Evolutionary conservation across 2,113 vertebrate species (phyloP), one percentile per base, ranked within the genome.

Genomic region (Phalacrocorax carbo): DNA sequence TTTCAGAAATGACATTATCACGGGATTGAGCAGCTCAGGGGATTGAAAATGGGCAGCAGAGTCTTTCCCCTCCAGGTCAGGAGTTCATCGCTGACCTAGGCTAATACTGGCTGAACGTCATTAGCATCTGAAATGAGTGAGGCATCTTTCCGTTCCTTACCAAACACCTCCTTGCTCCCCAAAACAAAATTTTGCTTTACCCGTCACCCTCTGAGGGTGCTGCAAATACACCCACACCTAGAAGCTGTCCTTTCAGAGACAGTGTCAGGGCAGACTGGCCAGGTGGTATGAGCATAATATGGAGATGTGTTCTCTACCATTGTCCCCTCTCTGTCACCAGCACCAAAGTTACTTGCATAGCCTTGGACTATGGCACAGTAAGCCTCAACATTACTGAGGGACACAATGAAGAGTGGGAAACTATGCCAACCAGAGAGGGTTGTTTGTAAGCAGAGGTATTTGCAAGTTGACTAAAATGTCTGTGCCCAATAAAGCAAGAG

Each of bases 1-100:
- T 82, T 96, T 96, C 95, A 95, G 94, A 95, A 97, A 96, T 93
- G 75, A 96, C 94, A 96, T 95, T 96, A 94, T 96, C 85, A 21
- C 51, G 93, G 93, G 93, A 96, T 75, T 95, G 95, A 96, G 82
- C 71, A 58, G 84, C 93, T 94, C 68, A 9, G 78, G 75, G 91
- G 84, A 77, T 66, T 91, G 93, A 86, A 91, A 96, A 91, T 7
- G 10, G 88, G 87, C 3, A 7, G 30, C 68, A 86, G 81, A 82
- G 81, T 66, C 81, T 81, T 95, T 83, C 64, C 79, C 26, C 84
- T 88, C 38, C 69, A 49, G 81, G 94, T 95, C 93, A 95, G 84
- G 71, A 95, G 97, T 93, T 96, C 95, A 88, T 90, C 1, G 2
- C 54, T 90, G 91, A 85, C 95, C 89, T 94, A 82, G 32, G 11